Base-by-base conservation (phyloP, 2,888 invertebrate species). In the Lasioglossum malachurum region DNA sequence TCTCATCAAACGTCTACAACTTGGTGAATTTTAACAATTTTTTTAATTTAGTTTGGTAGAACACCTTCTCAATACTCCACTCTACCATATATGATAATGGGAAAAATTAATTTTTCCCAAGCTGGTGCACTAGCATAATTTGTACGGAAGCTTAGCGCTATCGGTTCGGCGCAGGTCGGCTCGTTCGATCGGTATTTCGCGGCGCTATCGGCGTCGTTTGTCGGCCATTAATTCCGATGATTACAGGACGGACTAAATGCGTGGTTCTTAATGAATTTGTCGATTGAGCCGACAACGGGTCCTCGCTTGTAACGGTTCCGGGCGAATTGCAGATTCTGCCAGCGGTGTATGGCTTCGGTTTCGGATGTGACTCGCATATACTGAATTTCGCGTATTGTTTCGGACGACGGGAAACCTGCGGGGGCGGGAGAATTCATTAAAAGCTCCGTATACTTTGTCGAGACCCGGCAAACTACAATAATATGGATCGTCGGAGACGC, bases 191-290 rank as follows among this genome's bases (percentile, higher is more conserved):
- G 44, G 16, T 31, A 41, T 38, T 77, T 35, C 19, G 31, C 12
- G 31, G 31, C 73, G 27, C 27, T 60, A 67, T 16, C 67, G 5
- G 19, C 69, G 23, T 35, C 46, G 46, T 31, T 31, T 23, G 44
- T 8, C 19, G 31, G n/a, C 35, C 64, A 46, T 76, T 76, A 76
- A 67, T 76, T 76, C 44, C 4, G n/a, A 27, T n/a, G 69, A 77
- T 77, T 49, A 38, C 67, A 38, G 46, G n/a, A 12, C 31, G 7
- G 27, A 38, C 53, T 4, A 41, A 72, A 78, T 72, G 27, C 14
- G 27, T 35, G 31, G 53, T 49, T 69, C 67, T 77, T 71, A 78
- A 78, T 78, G 71, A 72, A 69, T 78, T 78, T 72, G 38, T 27
- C 71, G 71, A 71, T 23, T 41, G 53, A 72, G 46, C 35, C 35